phyloP scores from a whole-genome alignment of 2,113 vertebrate species.

The Ictalurus punctatus region DNA sequence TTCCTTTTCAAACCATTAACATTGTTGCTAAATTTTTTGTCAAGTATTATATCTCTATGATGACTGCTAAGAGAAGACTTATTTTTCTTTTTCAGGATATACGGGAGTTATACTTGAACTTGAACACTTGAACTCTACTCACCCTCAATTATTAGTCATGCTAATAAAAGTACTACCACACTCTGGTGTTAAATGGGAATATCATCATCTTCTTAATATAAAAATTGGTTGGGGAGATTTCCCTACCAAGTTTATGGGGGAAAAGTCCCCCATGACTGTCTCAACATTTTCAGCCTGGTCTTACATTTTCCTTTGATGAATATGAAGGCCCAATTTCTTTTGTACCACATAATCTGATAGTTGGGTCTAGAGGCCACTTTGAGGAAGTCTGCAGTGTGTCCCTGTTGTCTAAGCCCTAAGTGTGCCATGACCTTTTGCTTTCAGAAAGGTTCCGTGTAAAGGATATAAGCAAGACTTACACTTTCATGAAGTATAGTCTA shows the following conservation, averaged over 20 bases:
- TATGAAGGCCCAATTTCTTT: conserved; percentile 14
- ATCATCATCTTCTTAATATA: not conserved
- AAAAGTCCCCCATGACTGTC: not conserved
- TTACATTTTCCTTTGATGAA: conserved; percentile 61
- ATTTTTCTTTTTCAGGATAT: not conserved
- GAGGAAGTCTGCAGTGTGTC: not conserved
- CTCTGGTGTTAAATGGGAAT: not conserved
- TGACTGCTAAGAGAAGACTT: no score
- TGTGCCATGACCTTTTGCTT: conserved; percentile 23
- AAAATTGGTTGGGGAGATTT: not conserved
- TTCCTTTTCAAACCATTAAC: conserved; percentile 8
- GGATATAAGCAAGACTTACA: not conserved
- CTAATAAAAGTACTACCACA: not conserved
- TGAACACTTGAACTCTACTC: not conserved
- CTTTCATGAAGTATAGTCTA: not conserved
- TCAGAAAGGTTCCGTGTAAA: conserved; percentile 10
- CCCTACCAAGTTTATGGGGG: not conserved
- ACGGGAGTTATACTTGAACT: no score
- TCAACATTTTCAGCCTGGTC: conserved; percentile 47
- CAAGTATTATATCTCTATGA: not conserved
- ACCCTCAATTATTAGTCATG: not conserved
- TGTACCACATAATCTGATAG: conserved; percentile 1
- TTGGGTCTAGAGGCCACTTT: conserved; percentile 43
- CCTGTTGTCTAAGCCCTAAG: conserved; percentile 46
- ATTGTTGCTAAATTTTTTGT: not conserved